A percentile compares a stretch with the other conserved stretches of the same genome.
Conservation (phyloP, 2,888 invertebrate genomes). For the Auanema sp. region DNA sequence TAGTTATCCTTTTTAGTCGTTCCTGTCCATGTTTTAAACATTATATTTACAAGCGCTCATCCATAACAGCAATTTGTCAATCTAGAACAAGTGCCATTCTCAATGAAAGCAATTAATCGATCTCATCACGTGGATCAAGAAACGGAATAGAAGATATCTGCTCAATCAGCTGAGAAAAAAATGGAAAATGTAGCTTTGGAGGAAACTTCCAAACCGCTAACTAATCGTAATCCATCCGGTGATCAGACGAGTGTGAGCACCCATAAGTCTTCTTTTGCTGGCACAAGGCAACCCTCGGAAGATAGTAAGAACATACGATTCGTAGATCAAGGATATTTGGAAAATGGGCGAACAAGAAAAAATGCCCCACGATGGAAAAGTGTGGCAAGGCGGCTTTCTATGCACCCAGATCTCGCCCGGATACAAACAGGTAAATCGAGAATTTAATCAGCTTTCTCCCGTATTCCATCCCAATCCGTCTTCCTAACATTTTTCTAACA, state of each 20-base stretch:
- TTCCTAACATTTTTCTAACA: too few relatives aligned
- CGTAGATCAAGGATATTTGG: conserved; percentile 17
- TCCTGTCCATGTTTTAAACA: background rate
- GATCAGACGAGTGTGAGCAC: conserved; percentile 22
- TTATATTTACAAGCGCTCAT: background rate
- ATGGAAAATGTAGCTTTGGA: conserved; percentile 1
- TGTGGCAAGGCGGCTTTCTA: conserved; percentile 30
- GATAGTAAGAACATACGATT: conserved; percentile 47
- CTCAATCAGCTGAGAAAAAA: background rate
- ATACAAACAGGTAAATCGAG: conserved; percentile 1
- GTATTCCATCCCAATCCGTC: too few relatives aligned
- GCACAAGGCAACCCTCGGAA: conserved; percentile 41
- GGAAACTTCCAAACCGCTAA: conserved; percentile 13
- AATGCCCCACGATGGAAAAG: conserved; percentile 20
- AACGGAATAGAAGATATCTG: too few relatives aligned
- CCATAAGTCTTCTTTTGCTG: conserved; percentile 25
- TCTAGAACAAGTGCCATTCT: background rate
- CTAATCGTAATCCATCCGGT: conserved; percentile 20
- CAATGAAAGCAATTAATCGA: conserved; percentile 5
- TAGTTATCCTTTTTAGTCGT: too few relatives aligned
- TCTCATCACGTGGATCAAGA: background rate
- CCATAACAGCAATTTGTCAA: conserved; percentile 1
- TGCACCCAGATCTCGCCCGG: conserved; percentile 23
- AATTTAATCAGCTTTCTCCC: background rate
- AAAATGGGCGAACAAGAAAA: background rate